Percentiles rank a stretch among this genome's conserved stretches.
Conservation (phyloP, 1,140 invertebrate genomes). For the Carposina sasakii region DNA sequence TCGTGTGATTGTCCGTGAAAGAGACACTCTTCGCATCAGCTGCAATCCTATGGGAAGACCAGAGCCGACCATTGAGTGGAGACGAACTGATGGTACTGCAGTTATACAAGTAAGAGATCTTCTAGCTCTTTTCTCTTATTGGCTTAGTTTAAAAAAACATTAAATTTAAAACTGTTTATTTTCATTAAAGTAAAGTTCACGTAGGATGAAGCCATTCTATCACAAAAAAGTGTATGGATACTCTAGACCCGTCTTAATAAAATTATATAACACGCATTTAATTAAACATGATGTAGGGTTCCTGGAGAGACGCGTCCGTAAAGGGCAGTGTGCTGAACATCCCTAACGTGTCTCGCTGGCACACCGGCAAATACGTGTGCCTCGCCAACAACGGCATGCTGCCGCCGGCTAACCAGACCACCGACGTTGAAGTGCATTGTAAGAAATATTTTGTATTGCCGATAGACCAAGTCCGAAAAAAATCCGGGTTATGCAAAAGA, state of each 20-base stretch:
- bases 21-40: slow-evolving; percentile 83
- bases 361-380: slow-evolving; percentile 91
- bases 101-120: slow-evolving; percentile 54
- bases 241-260: too few relatives aligned
- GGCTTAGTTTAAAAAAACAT: too few relatives aligned
- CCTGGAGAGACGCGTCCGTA: slow-evolving; percentile 77
- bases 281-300: too few relatives aligned
- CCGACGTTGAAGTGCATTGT: slow-evolving; percentile 91
- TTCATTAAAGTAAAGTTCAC: too few relatives aligned
- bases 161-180: too few relatives aligned
- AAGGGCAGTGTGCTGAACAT: slow-evolving; percentile 84
- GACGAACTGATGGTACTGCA: slow-evolving; percentile 76
- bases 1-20: slow-evolving; percentile 56
- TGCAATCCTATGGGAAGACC: slow-evolving; percentile 86
- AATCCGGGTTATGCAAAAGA: too few relatives aligned
- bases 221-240: too few relatives aligned
- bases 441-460: slow-evolving; percentile 65
- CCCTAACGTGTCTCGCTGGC: slow-evolving; percentile 84
- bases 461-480: neutral
- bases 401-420: slow-evolving; percentile 85
- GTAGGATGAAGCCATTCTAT: too few relatives aligned
- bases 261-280: too few relatives aligned
- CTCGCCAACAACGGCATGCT: slow-evolving; percentile 91
- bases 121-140: too few relatives aligned
- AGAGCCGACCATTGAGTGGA: slow-evolving; percentile 83